These are phyloP conservation scores for Cephus runcator DNA, from an alignment of 2,888 invertebrate species.

Conservation along the genomic window DNA sequence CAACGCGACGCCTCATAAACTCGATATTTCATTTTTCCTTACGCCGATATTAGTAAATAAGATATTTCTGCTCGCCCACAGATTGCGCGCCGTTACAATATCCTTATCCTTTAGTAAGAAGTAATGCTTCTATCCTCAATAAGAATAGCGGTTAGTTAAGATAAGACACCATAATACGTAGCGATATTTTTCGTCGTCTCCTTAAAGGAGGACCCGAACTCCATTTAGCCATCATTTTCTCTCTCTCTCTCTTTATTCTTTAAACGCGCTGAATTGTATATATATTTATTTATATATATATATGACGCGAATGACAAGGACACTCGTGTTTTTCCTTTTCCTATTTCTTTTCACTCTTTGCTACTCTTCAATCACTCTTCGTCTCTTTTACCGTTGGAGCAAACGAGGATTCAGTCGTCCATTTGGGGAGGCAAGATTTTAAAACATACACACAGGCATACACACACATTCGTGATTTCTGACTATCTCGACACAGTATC, in stretches of 20 bases:
- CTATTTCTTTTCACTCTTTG: neutral
- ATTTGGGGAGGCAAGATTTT: neutral
- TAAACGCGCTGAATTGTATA: conserved; percentile 39
- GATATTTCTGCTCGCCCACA: conserved; percentile 37
- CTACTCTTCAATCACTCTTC: neutral
- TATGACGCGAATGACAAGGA: neutral
- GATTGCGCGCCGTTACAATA: conserved; percentile 29
- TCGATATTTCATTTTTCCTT: conserved; percentile 32
- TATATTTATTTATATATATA: conserved; percentile 29
- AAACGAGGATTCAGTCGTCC: neutral
- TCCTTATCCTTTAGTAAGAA: conserved; percentile 20
- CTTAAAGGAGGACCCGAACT: conserved; percentile 1
- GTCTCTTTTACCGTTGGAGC: conserved; percentile 11
- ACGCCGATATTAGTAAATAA: conserved; percentile 45
- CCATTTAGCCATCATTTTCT: neutral
- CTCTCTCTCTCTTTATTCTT: conserved; percentile 20
- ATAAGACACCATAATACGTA: conserved; percentile 62
- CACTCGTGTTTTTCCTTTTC: neutral
- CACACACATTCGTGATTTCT: neutral
- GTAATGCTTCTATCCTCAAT: conserved; percentile 37
- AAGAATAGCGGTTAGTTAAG: conserved; percentile 54
- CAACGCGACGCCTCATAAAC: conserved; percentile 8
- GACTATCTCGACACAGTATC: neutral
- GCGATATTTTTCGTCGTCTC: conserved; percentile 44
- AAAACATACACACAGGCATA: neutral